Conservation (phyloP, 2,888 invertebrate species). For the Fragum whitleyi region DNA sequence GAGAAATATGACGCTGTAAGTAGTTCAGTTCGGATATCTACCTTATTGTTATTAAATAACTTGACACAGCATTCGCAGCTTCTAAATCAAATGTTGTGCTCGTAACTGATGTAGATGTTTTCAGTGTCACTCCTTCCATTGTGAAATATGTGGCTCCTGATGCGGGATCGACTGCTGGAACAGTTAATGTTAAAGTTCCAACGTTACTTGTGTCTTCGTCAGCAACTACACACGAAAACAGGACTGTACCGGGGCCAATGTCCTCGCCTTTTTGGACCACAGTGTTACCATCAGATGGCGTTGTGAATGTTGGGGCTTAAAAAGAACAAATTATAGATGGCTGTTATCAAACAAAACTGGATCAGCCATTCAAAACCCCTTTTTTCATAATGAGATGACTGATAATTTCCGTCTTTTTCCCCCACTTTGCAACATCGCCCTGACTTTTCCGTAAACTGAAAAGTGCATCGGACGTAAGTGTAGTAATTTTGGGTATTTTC, state of each 20-base stretch:
- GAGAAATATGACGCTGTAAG: too few species aligned
- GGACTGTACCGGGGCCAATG: background rate
- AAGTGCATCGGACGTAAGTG: too few species aligned
- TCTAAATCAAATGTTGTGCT: slow-evolving; percentile 6
- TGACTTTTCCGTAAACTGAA: too few species aligned
- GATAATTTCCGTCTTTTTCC: too few species aligned
- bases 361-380: too few species aligned
- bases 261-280: background rate
- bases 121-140: slow-evolving; percentile 7
- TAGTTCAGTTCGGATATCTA: too few species aligned
- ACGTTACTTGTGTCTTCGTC: slow-evolving; percentile 2
- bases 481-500: too few species aligned
- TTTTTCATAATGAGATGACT: too few species aligned
- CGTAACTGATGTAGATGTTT: background rate
- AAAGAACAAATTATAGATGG: background rate
- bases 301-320: slow-evolving; percentile 6
- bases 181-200: background rate
- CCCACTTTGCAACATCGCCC: too few species aligned
- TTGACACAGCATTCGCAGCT: background rate
- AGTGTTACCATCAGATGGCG: background rate
- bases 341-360: too few species aligned
- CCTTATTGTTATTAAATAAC: background rate
- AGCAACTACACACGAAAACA: background rate
- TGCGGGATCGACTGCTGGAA: background rate
- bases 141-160: background rate